Base-by-base conservation (phyloP, 2,888 invertebrate species). In the Hermaeophaga mercurialis region DNA sequence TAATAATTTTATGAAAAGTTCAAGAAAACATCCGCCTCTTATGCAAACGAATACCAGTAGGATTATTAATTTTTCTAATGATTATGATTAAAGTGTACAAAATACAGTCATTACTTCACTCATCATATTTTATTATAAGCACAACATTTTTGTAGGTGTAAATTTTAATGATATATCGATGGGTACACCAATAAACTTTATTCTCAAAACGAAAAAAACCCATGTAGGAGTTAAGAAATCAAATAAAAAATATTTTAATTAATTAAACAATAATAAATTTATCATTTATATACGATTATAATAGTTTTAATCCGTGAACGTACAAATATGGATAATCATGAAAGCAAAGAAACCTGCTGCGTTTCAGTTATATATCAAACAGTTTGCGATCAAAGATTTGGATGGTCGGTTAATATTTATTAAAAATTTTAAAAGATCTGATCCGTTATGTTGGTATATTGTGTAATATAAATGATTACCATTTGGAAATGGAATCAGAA, bases 301-400 rank as follows among this genome's bases (percentile, higher is more conserved):
- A 52, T 43, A 34, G 52, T 43, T 43, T 43, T 43, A 49, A 49
- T 31, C 33, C 28, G 26, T 34, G 43, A 34, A 24, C 8, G 31
- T 44, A 52, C 52, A 52, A 52, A 52, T 52, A 52, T 34, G 52
- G 52, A 52, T 43, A 44, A 52, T 52, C 52, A 43, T 34, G 50
- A 43, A 34, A 43, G 17, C 8, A 33, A 43, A 34, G 52, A 7
- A 33, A n/a, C 52, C 33, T 24, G 52, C 52, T 52, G 52, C 3
- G 52, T 43, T 34, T 52, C 15, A 44, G 34, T 52, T 52, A 52
- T 52, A 52, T 44, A 52, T 52, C 52, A 52, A 52, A 52, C 52
- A 52, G 44, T 52, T 52, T 52, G 43, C 52, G 52, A 43, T 52
- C 31, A 38, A 39, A 38, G 31, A 15, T 48, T 38, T 28, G 28